These are phyloP conservation scores for Nemotelus nigrinus DNA, from an alignment of 2,888 invertebrate species.

Conservation along the genomic window DNA sequence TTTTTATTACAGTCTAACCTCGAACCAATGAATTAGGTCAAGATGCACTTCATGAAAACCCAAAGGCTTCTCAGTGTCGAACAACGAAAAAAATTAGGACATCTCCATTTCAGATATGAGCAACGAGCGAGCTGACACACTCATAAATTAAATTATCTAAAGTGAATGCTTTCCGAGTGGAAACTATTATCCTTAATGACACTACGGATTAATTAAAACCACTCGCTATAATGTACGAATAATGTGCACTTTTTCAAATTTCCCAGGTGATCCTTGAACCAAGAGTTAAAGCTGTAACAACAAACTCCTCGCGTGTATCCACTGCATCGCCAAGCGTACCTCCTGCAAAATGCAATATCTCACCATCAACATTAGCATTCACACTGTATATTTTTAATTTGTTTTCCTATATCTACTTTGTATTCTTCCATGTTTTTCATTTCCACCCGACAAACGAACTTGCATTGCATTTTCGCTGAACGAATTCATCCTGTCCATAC, in stretches of 20 bases:
- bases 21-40: too few species aligned
- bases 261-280: neutral
- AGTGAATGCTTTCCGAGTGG: neutral
- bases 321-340: neutral
- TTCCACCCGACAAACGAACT: constrained; percentile 3
- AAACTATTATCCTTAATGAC: constrained; percentile 23
- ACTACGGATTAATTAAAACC: constrained; percentile 7
- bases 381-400: too few species aligned
- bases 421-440: neutral
- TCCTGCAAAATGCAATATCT: neutral
- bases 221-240: constrained; percentile 15
- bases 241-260: neutral
- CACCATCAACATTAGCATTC: neutral
- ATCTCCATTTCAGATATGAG: too few species aligned
- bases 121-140: too few species aligned
- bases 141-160: neutral
- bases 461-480: neutral
- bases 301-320: neutral
- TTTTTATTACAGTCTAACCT: too few species aligned
- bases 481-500: neutral
- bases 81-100: too few species aligned
- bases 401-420: constrained; percentile 8
- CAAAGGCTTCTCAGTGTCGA: too few species aligned
- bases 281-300: neutral
- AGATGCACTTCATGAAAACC: too few species aligned